Evolutionary conservation across 2,113 vertebrate genomes (phyloP), one percentile per base, ranked within the genome.

Genomic region (Bufo bufo): DNA sequence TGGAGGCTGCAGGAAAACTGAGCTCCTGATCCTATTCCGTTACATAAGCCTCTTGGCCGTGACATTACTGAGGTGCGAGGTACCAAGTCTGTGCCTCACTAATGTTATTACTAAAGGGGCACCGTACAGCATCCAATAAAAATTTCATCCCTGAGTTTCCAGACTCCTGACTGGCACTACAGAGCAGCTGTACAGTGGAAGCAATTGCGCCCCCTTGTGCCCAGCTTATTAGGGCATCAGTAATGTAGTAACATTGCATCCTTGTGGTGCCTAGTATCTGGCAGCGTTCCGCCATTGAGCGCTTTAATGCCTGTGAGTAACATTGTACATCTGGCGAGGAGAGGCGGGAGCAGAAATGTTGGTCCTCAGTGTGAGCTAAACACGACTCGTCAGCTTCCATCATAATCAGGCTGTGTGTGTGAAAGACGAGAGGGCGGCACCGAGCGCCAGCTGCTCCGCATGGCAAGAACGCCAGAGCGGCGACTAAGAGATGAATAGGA

Each of bases 371-470:
- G 59, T 43, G 59, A 43, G 20, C 17, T n/a, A 69, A 79, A 69
- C 75, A 79, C 19, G 5, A 19, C 49, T 7, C 49, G n/a, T 56
- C 16, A 23, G 74, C 61, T 45, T 85, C n/a, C 9, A 50, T 11
- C 58, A 52, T 65, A 86, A 86, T 65, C 33, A 65, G 74, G 56
- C 52, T 8, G 43, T 49, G 23, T 61, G 17, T 50, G 71, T 9
- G 43, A 61, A 58, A 23, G 5, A 0, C 7, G 59, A 82, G 59
- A 43, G n/a, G 54, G 84, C 16, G n/a, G 77, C n/a, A 47, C 8
- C 23, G 19, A 52, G 59, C 23, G 77, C 10, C 85, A 87, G 75
- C 59, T 86, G 85, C 14, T 80, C 85, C 61, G 20, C 85, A 54
- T 49, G 66, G 85, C 13, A 12, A 49, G 72, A n/a, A 6, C 6